Percentiles rank a stretch among this genome's conserved stretches.
Evolutionary conservation across 1,140 invertebrate genomes (phyloP).

Genomic region (Danaus melanippus): DNA sequence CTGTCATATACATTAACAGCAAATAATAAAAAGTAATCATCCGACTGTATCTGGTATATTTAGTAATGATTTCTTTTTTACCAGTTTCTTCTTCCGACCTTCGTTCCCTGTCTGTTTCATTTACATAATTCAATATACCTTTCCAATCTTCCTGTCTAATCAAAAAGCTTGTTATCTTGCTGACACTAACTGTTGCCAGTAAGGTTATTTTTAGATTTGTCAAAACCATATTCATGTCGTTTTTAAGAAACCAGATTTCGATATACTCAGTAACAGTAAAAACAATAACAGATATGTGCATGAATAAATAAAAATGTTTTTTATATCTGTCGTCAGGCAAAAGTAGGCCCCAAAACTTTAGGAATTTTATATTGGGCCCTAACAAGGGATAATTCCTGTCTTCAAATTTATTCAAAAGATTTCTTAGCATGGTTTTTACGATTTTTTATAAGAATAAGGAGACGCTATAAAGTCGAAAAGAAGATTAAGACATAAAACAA

Average conservation of each 20-base stretch:
- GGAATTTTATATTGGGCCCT: slow-evolving; percentile 47
- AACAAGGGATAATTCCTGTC: slow-evolving; percentile 40
- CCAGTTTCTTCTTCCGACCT: slow-evolving; percentile 19
- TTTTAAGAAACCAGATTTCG: slow-evolving; percentile 53
- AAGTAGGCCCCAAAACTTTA: slow-evolving; percentile 57
- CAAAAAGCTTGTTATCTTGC: slow-evolving; percentile 47
- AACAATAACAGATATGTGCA: slow-evolving; percentile 42
- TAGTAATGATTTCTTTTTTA: slow-evolving; percentile 31
- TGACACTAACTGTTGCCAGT: slow-evolving; percentile 46
- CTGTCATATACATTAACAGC: slow-evolving; percentile 52
- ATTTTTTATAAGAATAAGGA: slow-evolving; percentile 1
- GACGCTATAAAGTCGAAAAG: slow-evolving; percentile 9
- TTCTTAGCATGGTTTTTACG: slow-evolving; percentile 24
- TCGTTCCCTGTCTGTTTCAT: slow-evolving; percentile 36
- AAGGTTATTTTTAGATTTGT: slow-evolving; percentile 59
- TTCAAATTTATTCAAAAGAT: slow-evolving; percentile 44
- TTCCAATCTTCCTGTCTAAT: slow-evolving; percentile 48
- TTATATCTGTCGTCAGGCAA: slow-evolving; percentile 34
- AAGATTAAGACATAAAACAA: slow-evolving; percentile 1
- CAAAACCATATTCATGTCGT: slow-evolving; percentile 43
- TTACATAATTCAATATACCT: slow-evolving; percentile 50
- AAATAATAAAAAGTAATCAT: slow-evolving; percentile 52
- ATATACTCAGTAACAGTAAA: slow-evolving; percentile 48
- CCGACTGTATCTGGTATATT: slow-evolving; percentile 48
- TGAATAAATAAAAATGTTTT: slow-evolving; percentile 40